Conservation (phyloP, 2,888 invertebrate species). For the Melinopterus prodromus region DNA sequence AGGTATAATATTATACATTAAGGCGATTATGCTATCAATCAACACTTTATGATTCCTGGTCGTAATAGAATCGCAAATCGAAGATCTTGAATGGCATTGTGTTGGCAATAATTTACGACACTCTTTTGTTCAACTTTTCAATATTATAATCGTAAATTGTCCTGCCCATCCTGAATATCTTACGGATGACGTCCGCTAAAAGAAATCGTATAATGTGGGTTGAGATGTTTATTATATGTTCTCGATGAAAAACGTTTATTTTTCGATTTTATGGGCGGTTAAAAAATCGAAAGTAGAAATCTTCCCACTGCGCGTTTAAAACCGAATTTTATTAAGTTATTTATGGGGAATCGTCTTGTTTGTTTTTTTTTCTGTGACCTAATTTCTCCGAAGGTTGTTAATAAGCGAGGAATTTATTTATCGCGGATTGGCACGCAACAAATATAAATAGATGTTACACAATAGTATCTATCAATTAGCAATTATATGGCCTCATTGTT, state of each 20-base stretch:
- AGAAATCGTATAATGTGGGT: background rate
- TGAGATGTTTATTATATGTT: background rate
- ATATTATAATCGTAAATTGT: background rate
- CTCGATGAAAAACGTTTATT: background rate
- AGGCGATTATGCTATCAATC: background rate
- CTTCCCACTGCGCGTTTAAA: background rate
- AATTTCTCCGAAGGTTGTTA: background rate
- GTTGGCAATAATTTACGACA: background rate
- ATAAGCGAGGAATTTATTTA: background rate
- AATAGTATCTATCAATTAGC: background rate
- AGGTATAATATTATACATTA: background rate
- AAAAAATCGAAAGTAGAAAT: background rate
- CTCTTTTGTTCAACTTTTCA: background rate
- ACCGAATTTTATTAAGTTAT: background rate
- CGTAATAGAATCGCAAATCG: background rate
- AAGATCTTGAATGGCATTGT: background rate
- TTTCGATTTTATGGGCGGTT: background rate
- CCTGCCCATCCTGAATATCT: background rate
- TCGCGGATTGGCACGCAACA: background rate
- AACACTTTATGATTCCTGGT: background rate
- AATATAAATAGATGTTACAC: background rate
- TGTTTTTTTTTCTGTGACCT: background rate
- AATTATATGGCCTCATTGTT: background rate
- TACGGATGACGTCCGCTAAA: background rate
- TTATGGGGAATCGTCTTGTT: background rate